Conservation (phyloP, 2,888 invertebrate genomes). For the Scotopteryx bipunctaria region DNA sequence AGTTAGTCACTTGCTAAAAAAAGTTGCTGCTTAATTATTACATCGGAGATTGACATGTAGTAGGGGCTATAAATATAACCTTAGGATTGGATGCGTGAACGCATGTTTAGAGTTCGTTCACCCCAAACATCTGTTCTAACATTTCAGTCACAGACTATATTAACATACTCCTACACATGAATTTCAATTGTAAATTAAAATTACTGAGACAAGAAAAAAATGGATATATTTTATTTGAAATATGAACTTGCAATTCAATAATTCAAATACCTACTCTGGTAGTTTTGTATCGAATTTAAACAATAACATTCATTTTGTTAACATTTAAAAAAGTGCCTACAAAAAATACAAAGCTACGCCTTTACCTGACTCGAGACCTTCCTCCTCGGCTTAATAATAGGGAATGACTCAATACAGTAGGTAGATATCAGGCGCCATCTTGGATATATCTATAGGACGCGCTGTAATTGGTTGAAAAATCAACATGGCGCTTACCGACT, state of each 20-base stretch:
- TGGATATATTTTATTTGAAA: neutral
- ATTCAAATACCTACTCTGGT: too few relatives aligned
- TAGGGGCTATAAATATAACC: slow-evolving; percentile 56
- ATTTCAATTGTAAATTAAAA: slow-evolving; percentile 41
- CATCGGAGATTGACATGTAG: slow-evolving; percentile 46
- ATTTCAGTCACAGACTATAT: slow-evolving; percentile 71
- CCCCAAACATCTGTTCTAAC: slow-evolving; percentile 78
- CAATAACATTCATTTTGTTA: too few relatives aligned
- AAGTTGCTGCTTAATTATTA: slow-evolving; percentile 21
- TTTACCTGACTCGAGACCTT: slow-evolving; percentile 45
- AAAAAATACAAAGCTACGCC: neutral
- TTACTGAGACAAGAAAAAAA: neutral
- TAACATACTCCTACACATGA: slow-evolving; percentile 54
- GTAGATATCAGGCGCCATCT: slow-evolving; percentile 65
- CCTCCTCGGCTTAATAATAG: slow-evolving; percentile 58
- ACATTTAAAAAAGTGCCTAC: neutral
- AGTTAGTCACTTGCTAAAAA: slow-evolving; percentile 29
- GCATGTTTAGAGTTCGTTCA: slow-evolving; percentile 66
- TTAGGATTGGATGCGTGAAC: slow-evolving; percentile 50
- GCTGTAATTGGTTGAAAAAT: slow-evolving; percentile 64
- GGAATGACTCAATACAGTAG: slow-evolving; percentile 59
- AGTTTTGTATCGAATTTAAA: too few relatives aligned
- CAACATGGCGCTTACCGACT: slow-evolving; percentile 71
- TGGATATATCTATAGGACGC: slow-evolving; percentile 51
- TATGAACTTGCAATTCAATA: too few relatives aligned